These are phyloP conservation scores for Sanderia malayensis DNA, from an alignment of 30 jellyfish, hydroid and myxozoan genomes.

Conservation along the genomic window DNA sequence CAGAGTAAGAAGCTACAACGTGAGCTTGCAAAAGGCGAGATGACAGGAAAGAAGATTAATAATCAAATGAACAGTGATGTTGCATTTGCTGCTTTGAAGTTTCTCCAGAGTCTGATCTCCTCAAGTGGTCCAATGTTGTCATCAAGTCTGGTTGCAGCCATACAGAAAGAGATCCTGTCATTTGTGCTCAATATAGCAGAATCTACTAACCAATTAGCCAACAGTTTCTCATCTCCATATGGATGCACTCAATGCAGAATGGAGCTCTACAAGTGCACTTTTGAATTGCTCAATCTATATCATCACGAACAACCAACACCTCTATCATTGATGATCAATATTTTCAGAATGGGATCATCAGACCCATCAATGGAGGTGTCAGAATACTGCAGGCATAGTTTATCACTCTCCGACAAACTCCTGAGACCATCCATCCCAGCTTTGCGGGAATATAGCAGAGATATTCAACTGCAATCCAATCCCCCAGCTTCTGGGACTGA, in stretches of 20 bases:
- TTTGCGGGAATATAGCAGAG: conserved; percentile 17
- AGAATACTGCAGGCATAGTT: conserved; percentile 9
- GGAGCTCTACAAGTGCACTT: conserved; percentile 25
- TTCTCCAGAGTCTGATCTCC: conserved; percentile 5
- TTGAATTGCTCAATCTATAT: conserved; percentile 24
- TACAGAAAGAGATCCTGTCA: conserved; percentile 13
- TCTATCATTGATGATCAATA: conserved; percentile 1
- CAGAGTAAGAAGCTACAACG: conserved; percentile 35
- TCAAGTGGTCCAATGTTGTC: conserved; percentile 27
- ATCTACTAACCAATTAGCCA: conserved; percentile 8
- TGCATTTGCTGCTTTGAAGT: conserved; percentile 33
- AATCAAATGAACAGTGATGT: conserved; percentile 10
- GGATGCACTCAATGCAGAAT: conserved; percentile 35
- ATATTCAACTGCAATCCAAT: not conserved
- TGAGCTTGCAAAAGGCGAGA: conserved; percentile 21
- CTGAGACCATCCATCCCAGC: conserved; percentile 47
- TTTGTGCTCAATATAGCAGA: not conserved
- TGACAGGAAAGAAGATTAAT: conserved; percentile 35
- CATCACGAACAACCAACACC: conserved; percentile 52
- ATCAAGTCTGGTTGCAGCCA: not conserved
- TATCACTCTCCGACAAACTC: conserved; percentile 15
- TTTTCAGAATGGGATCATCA: conserved; percentile 1
- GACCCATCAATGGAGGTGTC: conserved; percentile 41
- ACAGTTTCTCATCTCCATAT: conserved; percentile 35
- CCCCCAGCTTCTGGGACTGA: too few species aligned